Evolutionary conservation across 2,797 vertebrate genomes (phyloP).

Genomic region (Meda fulgida): DNA sequence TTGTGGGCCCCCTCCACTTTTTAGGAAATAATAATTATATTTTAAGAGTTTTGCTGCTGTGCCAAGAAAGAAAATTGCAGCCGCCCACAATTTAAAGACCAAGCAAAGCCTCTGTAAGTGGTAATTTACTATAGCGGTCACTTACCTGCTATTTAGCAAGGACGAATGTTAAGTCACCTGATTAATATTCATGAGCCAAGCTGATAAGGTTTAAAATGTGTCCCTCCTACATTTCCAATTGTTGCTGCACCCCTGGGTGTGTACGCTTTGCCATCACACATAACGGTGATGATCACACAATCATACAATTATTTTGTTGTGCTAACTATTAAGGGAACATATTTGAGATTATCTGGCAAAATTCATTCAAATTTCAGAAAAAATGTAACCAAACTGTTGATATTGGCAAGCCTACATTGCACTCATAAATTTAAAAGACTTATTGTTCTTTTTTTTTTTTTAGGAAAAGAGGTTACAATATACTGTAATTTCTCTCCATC

Average conservation of each 20-base stretch:
- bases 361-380: not conserved
- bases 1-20: not conserved
- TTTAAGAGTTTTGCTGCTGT: conserved; percentile 16
- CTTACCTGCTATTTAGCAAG: conserved; percentile 12
- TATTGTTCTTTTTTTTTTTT: not conserved
- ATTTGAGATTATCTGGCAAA: not conserved
- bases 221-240: not conserved
- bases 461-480: not conserved
- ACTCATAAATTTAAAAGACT: not conserved
- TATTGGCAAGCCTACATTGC: not conserved
- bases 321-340: not conserved
- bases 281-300: not conserved
- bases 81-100: not conserved
- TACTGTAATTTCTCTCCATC: not conserved
- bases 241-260: not conserved
- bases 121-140: conserved; percentile 1
- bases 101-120: not conserved
- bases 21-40: not conserved
- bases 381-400: not conserved
- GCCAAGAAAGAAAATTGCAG: conserved; percentile 14
- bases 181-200: conserved; percentile 9
- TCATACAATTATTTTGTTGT: not conserved
- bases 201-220: not conserved
- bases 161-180: not conserved
- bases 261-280: not conserved